Evolutionary conservation across 2,113 vertebrate genomes (phyloP).

Genomic region (Larimichthys polyactis): DNA sequence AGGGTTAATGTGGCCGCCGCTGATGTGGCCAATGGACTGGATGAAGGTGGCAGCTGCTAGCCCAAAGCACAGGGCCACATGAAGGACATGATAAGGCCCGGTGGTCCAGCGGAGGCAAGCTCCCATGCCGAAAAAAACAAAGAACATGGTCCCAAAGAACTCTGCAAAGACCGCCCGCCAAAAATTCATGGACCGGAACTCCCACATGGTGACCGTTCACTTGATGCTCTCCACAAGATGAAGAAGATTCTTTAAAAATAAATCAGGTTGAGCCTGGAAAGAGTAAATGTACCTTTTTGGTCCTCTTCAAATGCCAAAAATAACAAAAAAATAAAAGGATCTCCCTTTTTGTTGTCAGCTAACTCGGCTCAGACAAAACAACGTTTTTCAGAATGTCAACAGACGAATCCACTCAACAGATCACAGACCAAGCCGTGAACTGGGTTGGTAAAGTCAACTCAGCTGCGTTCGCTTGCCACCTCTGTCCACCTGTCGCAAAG

Average conservation of each 20-base stretch:
- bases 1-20: slow-evolving; percentile 94
- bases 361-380: slow-evolving; percentile 49
- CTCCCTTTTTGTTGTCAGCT: slow-evolving; percentile 64
- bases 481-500: slow-evolving; percentile 78
- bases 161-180: slow-evolving; percentile 95
- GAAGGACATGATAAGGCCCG: slow-evolving; percentile 88
- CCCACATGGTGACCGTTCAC: slow-evolving; percentile 89
- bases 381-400: slow-evolving; percentile 41
- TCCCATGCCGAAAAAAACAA: slow-evolving; percentile 93
- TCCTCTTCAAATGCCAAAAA: slow-evolving; percentile 54
- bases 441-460: slow-evolving; percentile 61
- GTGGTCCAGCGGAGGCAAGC: slow-evolving; percentile 91
- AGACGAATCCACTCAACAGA: slow-evolving; percentile 59
- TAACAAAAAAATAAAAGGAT: slow-evolving; percentile 36
- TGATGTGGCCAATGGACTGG: slow-evolving; percentile 92
- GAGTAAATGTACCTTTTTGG: slow-evolving; percentile 59
- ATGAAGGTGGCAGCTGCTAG: slow-evolving; percentile 92
- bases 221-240: slow-evolving; percentile 43
- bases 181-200: slow-evolving; percentile 93
- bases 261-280: slow-evolving; percentile 34
- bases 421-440: slow-evolving; percentile 52
- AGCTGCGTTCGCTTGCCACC: slow-evolving; percentile 72
- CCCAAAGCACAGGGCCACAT: slow-evolving; percentile 92
- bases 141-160: slow-evolving; percentile 95
- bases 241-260: slow-evolving; percentile 45